Conservation (phyloP, 1,140 invertebrate genomes). For the Danaus plexippus region DNA sequence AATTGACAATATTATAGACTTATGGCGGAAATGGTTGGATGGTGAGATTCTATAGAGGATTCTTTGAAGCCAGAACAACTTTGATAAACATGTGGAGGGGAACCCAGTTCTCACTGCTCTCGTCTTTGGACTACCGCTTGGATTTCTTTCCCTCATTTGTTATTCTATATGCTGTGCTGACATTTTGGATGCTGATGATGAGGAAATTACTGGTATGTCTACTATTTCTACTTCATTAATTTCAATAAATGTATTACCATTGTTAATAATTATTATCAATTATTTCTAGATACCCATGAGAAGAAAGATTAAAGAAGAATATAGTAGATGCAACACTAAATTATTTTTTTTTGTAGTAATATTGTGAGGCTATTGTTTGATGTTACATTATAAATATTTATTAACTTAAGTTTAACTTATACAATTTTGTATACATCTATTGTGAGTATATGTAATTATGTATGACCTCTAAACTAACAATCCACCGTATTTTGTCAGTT, state of each 20-base stretch:
- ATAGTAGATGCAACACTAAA: not conserved
- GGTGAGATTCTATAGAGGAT: slow-evolving; percentile 80
- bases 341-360: not conserved
- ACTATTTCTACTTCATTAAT: slow-evolving; percentile 6
- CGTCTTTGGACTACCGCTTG: slow-evolving; percentile 89
- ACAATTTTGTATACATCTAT: slow-evolving; percentile 3
- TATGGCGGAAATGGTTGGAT: slow-evolving; percentile 86
- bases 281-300: slow-evolving; percentile 58
- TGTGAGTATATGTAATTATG: no score
- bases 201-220: slow-evolving; percentile 72
- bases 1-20: slow-evolving; percentile 64
- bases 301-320: slow-evolving; percentile 54
- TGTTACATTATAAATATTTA: slow-evolving; percentile 1
- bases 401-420: slow-evolving; percentile 5
- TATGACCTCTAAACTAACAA: no score
- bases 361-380: slow-evolving; percentile 1
- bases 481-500: no score
- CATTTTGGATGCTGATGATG: slow-evolving; percentile 89
- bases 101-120: slow-evolving; percentile 92
- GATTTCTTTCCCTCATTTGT: slow-evolving; percentile 93
- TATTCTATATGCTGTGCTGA: slow-evolving; percentile 96
- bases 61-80: slow-evolving; percentile 83
- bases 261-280: slow-evolving; percentile 13
- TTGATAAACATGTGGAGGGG: slow-evolving; percentile 88
- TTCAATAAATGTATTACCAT: slow-evolving; percentile 6